Base-by-base conservation (phyloP, 2,113 vertebrate genomes). In the Oenanthe melanoleuca region DNA sequence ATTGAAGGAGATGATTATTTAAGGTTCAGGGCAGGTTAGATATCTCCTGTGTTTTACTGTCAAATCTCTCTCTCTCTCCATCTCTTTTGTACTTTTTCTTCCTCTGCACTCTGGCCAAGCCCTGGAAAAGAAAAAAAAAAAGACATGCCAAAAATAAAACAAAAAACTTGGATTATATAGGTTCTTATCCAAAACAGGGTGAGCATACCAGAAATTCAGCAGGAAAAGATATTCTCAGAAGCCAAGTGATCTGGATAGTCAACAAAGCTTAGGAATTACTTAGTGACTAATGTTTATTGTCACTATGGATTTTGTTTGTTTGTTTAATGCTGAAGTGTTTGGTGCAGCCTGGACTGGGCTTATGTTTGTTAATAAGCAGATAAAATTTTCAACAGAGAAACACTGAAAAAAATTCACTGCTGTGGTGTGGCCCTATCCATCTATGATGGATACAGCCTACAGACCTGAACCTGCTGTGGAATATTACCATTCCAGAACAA, bases 301-400 rank as follows among this genome's bases (percentile, higher is more conserved):
- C 63, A 84, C 53, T 85, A 53, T 75, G 50, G 84, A 42, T 15
- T 90, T 86, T 89, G 63, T 75, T 82, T 86, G 53, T 79, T 96
- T 86, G n/a, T 70, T 84, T 84, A 67, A 88, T 87, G 21, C 25
- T 79, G 53, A 60, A 96, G 12, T 61, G n/a, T 73, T 93, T 88
- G 33, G n/a, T 49, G 59, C 49, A 89, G 66, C 12, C 45, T 73
- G 57, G 53, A 49, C 40, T 67, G 34, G n/a, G 71, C 14, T 65
- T 79, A 29, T 38, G 56, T 72, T 85, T 79, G 38, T 61, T 82
- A 82, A 80, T 82, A 85, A 66, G 31, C 22, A 89, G 66, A 75
- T 53, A 57, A 64, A 80, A 55, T 40, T 95, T 74, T 90, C 14
- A 73, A 28, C 14, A 63, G 74, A 65, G 61, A 80, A 38, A 34